Base-by-base conservation (phyloP, 2,888 invertebrate species). In the Eueremaeus valkanovi region DNA sequence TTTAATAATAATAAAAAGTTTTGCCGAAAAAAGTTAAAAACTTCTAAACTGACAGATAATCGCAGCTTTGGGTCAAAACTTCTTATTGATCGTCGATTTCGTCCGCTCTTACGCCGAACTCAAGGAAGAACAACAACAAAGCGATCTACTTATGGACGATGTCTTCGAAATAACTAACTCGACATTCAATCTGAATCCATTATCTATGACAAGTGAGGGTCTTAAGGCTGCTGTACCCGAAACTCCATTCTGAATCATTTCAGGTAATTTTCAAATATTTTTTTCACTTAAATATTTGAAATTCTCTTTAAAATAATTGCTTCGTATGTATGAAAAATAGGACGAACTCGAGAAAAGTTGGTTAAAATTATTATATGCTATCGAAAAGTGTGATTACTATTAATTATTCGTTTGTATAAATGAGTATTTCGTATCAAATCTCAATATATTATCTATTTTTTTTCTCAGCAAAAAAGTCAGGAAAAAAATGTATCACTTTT, bases 51-150 rank as follows among this genome's bases (percentile, higher is more conserved):
- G 16, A 8, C 27, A 76, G 76, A 76, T 76, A 31, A 73, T 76
- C 21, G 76, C 73, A 27, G 76, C 76, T 1, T 40, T 76, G 18
- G 76, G 76, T 18, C 76, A 76, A 27, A 76, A 76, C 66, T 76
- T 76, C 66, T 29, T 76, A 42, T 42, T 76, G 13, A 76, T 76
- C 24, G 72, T 76, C 16, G 76, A 76, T 49, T 76, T 76, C 73
- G 76, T 76, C 24, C 66, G 76, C 18, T 75, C 75, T 18, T 75
- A 75, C 27, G 75, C 75, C 18, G 72, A 75, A 29, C 55, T 75
- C 55, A 75, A 75, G 18, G 75, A 75, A 18, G 75, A 75, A 61
- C 75, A 72, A 16, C 24, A 29, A 31, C 9, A 11, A 3, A 51
- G 33, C 24, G 75, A 75, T 27, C 16, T 72, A 16, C 58, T 51